Conservation (phyloP, 2,113 vertebrate species). For the Maccullochella peelii region DNA sequence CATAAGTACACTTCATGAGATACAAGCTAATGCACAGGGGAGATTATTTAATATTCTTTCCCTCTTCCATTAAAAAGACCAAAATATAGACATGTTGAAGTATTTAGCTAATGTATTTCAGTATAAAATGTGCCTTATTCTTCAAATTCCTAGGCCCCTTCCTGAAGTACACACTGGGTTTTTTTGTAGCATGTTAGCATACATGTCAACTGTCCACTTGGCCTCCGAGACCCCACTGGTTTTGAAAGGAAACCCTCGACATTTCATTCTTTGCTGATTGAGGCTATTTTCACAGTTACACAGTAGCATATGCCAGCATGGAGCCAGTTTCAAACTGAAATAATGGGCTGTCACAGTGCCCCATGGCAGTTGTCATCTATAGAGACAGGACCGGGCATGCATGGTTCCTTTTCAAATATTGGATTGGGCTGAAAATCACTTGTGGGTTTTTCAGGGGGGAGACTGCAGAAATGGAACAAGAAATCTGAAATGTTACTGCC, state of each 20-base stretch:
- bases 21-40: background rate
- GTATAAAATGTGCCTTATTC: background rate
- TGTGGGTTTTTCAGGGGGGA: background rate
- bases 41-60: background rate
- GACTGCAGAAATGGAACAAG: slow-evolving; percentile 41
- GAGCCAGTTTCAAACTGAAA: slow-evolving; percentile 41
- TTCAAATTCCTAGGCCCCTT: background rate
- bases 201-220: slow-evolving; percentile 36
- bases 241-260: slow-evolving; percentile 23
- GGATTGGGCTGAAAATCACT: slow-evolving; percentile 34
- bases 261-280: slow-evolving; percentile 29
- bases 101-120: background rate
- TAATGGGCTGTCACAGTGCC: slow-evolving; percentile 55
- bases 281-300: slow-evolving; percentile 33
- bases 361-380: slow-evolving; percentile 43
- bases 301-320: slow-evolving; percentile 29
- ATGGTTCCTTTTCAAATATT: slow-evolving; percentile 48
- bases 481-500: slow-evolving; percentile 63
- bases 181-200: background rate
- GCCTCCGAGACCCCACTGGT: background rate
- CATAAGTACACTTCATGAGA: slow-evolving; percentile 27
- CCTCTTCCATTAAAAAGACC: background rate
- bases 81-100: background rate
- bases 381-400: slow-evolving; percentile 17
- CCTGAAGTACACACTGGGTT: background rate